Evolutionary conservation across 30 jellyfish, hydroid and myxozoan genomes (phyloP), one percentile per base, ranked within the genome.

Genomic region (Nemopilema nomurai): DNA sequence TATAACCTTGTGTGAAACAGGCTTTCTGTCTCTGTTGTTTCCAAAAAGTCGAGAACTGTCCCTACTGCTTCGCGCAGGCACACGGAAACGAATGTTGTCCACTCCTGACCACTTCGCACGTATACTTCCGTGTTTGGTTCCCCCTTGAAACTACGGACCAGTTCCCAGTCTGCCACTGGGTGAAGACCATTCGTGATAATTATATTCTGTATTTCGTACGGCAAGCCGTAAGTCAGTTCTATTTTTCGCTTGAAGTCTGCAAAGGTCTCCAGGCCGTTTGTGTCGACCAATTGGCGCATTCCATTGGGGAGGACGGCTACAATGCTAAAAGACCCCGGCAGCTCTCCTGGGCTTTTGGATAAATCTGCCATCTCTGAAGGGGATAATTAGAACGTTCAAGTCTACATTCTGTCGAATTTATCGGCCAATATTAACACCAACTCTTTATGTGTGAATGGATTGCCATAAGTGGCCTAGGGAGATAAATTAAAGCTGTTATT

Each of bases 241-340:
- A 83, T 50, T 31, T 76, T 73, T 71, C 81, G 32, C 63, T 83
- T 83, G 66, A 83, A 28, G 41, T 83, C 76, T 1, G 80, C 51
- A 63, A 83, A 51, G 4, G 77, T 83, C 13, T 71, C 79, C 31
- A 65, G 23, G 21, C 76, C 75, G 17, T 29, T 31, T 23, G 64
- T 26, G 50, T 50, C 69, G 65, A 72, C 69, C 25, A 72, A 3
- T 62, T 71, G 83, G 28, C 86, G 82, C 62, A 69, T 50, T 71
- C 92, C 92, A 49, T 83, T 76, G 30, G 92, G 92, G 21, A 83
- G 50, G 23, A 83, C 92, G 74, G 74, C 49, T 0, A 72, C 86
- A 3, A 41, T 3, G 57, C 57, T 41, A 41, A 6, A 6, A 13
- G 6, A 3, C 57, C 13, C 57, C 6, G 57, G 13, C 6, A 41